phyloP scores from a whole-genome alignment of 2,113 vertebrate species.

The Odobenus rosmarus region DNA sequence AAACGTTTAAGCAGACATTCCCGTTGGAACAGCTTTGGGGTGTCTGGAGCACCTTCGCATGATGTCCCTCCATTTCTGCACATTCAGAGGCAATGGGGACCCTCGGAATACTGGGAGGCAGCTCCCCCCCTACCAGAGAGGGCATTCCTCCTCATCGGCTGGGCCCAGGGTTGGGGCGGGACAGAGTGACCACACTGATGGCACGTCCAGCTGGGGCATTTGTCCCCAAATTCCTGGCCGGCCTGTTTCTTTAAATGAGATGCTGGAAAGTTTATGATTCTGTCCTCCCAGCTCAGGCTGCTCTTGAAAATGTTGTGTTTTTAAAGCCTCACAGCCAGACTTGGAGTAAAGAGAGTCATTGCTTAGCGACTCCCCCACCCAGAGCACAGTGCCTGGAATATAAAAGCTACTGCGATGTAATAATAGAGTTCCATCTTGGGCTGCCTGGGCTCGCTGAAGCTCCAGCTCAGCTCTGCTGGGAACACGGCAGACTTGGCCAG shows the following conservation, averaged over 20 bases:
- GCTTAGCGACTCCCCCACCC: slow-evolving; percentile 54
- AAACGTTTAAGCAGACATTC: background rate
- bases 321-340: slow-evolving; percentile 43
- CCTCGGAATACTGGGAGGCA: background rate
- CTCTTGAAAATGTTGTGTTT: slow-evolving; percentile 36
- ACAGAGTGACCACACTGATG: background rate
- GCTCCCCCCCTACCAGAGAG: too few species aligned
- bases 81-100: background rate
- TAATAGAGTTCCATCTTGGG: slow-evolving; percentile 49
- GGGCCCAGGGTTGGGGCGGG: background rate
- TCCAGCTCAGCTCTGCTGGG: slow-evolving; percentile 52
- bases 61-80: background rate
- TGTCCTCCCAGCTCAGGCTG: background rate
- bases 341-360: slow-evolving; percentile 61
- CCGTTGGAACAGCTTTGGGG: background rate
- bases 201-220: background rate
- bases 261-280: background rate
- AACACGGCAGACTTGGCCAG: background rate
- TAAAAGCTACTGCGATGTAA: background rate
- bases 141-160: background rate
- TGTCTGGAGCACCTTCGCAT: background rate
- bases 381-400: background rate
- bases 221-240: background rate
- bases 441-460: slow-evolving; percentile 52
- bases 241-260: slow-evolving; percentile 43